phyloP scores from a whole-genome alignment of 37 sponge, comb jelly and placozoan species.

The Aplysina aerophoba region DNA sequence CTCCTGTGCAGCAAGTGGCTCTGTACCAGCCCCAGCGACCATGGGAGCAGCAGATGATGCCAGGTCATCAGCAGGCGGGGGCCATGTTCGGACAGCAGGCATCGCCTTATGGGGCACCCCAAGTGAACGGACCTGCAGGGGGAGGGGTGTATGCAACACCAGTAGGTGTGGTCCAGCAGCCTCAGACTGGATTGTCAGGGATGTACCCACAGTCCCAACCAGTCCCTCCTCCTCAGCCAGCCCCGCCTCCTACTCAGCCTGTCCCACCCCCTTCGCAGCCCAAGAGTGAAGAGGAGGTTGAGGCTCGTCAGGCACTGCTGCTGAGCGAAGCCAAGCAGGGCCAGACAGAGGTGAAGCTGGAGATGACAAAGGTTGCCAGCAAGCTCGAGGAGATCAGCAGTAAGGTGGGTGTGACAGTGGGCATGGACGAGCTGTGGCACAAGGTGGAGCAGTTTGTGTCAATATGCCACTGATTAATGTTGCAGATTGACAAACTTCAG shows the following conservation, averaged over 20 bases:
- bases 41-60: constrained; percentile 36
- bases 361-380: constrained; percentile 69
- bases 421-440: background rate
- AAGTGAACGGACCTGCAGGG: background rate
- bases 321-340: constrained; percentile 82
- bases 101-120: constrained; percentile 23
- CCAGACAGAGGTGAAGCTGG: constrained; percentile 79
- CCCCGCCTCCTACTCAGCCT: constrained; percentile 44
- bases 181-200: background rate
- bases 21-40: constrained; percentile 70
- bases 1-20: constrained; percentile 58
- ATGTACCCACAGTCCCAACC: constrained; percentile 49
- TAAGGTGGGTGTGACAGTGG: constrained; percentile 43
- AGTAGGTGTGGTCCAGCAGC: constrained; percentile 10
- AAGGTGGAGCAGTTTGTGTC: background rate
- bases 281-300: constrained; percentile 30
- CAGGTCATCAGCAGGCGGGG: constrained; percentile 21
- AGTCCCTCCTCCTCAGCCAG: constrained; percentile 47
- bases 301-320: background rate
- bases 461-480: background rate
- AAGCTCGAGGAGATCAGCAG: constrained; percentile 78
- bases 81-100: constrained; percentile 23
- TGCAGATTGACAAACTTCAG: constrained; percentile 65
- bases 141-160: background rate
- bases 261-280: constrained; percentile 42